Evolutionary conservation across 37 sponge, comb jelly and placozoan genomes (phyloP).

Genomic region (Bolinopsis microptera): DNA sequence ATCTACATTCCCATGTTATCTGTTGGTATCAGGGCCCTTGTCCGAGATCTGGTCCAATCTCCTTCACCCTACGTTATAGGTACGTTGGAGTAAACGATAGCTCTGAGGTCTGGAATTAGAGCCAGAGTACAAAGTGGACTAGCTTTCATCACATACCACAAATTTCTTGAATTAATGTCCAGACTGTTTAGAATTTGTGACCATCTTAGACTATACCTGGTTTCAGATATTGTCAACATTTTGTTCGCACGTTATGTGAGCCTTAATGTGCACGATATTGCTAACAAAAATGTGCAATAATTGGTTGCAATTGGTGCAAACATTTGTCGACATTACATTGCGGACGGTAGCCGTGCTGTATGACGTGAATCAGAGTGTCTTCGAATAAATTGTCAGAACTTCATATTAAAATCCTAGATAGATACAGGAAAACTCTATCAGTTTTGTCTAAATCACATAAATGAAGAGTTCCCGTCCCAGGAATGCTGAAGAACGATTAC

Average conservation of each 20-base stretch:
- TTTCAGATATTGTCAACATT: background rate
- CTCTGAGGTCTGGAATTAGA: no score
- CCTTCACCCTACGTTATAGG: conserved; percentile 41
- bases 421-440: no score
- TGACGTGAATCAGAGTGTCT: no score
- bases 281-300: background rate
- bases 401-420: no score
- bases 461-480: background rate
- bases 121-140: background rate
- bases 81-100: no score
- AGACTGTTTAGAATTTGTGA: background rate
- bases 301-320: background rate
- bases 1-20: conserved; percentile 51
- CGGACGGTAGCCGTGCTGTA: no score
- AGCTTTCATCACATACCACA: background rate
- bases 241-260: no score
- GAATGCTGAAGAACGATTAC: conserved; percentile 44
- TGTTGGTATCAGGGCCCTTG: background rate
- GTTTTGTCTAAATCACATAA: background rate
- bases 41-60: conserved; percentile 23
- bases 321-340: background rate
- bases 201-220: background rate
- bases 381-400: no score
- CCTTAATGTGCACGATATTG: background rate
- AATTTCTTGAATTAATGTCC: background rate